Evolutionary conservation across 2,797 vertebrate species (phyloP), one percentile per base, ranked within the genome.

Genomic region (Sebastolobus alascanus): DNA sequence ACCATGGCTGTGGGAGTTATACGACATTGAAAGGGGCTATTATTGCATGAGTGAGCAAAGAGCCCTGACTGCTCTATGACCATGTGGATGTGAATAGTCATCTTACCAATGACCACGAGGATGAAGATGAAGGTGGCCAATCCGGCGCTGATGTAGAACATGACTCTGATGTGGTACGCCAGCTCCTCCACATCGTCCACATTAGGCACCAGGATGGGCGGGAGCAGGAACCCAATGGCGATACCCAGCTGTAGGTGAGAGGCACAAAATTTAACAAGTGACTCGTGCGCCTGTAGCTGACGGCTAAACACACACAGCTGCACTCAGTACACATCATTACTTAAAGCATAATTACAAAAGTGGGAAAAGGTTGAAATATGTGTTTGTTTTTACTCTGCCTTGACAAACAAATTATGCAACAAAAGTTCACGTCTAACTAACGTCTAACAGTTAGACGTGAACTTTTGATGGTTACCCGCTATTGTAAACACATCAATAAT

Each of bases 131-230:
- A 13, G 31, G 96, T 97, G 82, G 99, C 96, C 59, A 97, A 91
- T 1, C 95, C 97, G 1, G 97, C 98, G 4, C 96, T 96, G 74
- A 97, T 96, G 93, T 97, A 99, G 94, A 99, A 99, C 98, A 99
- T 99, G 90, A 97, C 76, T 82, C 97, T 95, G 92, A 99, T 97
- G 89, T 98, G 95, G 83, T 96, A 66, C 4, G 96, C 96, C 91
- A 99, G 94, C 88, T 96, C 87, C 18, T 96, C 90, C 68, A 83
- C 58, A 67, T 98, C 95, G 0, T 96, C 81, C 80, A 97, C 92
- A 59, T 97, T 98, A 9, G 98, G 98, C 79, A 99, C 96, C 40
- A 99, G 92, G 80, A 99, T 86, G 8, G 99, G 99, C 50, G 99
- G 98, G 12, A 99, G 46, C 87, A 99, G 95, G 92, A 99, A 99